Conservation (phyloP, 2,797 vertebrate species). For the Hypotaenidia philippensis region DNA sequence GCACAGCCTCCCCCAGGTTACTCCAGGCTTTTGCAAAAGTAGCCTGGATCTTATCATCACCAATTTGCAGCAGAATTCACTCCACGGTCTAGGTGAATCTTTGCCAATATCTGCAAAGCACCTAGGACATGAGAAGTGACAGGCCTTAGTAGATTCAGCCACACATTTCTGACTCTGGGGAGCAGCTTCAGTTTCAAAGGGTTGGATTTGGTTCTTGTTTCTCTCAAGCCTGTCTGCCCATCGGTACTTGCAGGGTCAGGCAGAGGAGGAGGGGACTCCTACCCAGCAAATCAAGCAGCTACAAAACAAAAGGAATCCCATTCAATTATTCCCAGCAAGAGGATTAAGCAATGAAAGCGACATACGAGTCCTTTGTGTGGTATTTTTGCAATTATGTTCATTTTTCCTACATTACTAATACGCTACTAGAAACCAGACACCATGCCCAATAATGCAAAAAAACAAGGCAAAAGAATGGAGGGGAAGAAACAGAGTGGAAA, state of each 20-base stretch:
- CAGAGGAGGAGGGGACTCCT: conserved; percentile 19
- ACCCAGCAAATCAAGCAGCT: conserved; percentile 40
- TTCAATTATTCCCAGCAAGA: conserved; percentile 59
- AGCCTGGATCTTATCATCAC: neutral
- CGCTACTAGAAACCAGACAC: conserved; percentile 63
- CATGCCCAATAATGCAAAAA: neutral
- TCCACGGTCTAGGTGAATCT: neutral
- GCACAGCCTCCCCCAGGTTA: neutral
- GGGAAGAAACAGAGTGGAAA: conserved; percentile 44
- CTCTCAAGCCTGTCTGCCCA: conserved; percentile 31
- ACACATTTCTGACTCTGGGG: neutral
- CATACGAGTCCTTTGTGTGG: conserved; percentile 47
- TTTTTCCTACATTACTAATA: conserved; percentile 64
- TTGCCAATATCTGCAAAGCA: neutral
- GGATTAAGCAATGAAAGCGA: conserved; percentile 64
- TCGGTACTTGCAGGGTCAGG: conserved; percentile 11
- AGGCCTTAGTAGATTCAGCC: neutral
- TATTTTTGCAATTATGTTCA: conserved; percentile 60
- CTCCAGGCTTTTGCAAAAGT: neutral
- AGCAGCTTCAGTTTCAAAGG: conserved; percentile 45
- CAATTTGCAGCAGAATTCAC: neutral
- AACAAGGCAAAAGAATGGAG: conserved; percentile 32
- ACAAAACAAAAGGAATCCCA: conserved; percentile 61
- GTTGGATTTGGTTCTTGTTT: neutral
- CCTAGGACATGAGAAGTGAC: neutral